Base-by-base conservation (phyloP, 2,113 vertebrate species). In the Smithornis capensis region DNA sequence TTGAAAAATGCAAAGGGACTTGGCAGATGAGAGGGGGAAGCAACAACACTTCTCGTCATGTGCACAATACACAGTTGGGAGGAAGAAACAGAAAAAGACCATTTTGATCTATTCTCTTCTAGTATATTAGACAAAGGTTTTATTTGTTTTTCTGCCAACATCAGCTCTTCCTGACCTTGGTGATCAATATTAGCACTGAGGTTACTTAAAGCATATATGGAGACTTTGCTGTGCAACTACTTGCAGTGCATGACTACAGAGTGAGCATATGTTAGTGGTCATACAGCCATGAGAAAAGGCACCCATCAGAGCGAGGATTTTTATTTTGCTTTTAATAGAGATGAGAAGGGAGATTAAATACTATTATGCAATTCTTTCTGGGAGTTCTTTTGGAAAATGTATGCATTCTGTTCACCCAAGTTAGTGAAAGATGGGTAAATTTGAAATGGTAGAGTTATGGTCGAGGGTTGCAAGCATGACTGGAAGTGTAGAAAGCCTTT, bases 401-500 rank as follows among this genome's bases (percentile, higher is more conserved):
- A 5, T 74, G 10, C 28, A 1, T 89, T 86, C 71, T 83, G 68
- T 77, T 90, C 31, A 6, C 45, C 38, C 44, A 0, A 4, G 17
- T 45, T 78, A 22, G 28, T 74, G 89, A 95, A 88, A 82, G 83
- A 62, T 49, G 18, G 76, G 27, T 62, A 78, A 74, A 87, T 73
- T n/a, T 55, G 27, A 29, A 82, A 47, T 45, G 70, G 25, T 52
- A 7, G 64, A 35, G 45, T 55, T 94, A 70, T 4, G 1, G 86
- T 33, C 6, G 1, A 10, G 28, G 70, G 57, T 88, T 88, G 15
- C 44, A 76, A 37, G 88, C 85, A 27, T 64, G 85, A 79, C 25
- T 93, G 85, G 47, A 91, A 87, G 78, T 44, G 75, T 27, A 78
- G 85, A 95, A 93, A 85, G 53, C 35, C 45, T 52, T 92, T 90